Conservation (phyloP, 2,113 vertebrate species). For the Caranx melampygus region DNA sequence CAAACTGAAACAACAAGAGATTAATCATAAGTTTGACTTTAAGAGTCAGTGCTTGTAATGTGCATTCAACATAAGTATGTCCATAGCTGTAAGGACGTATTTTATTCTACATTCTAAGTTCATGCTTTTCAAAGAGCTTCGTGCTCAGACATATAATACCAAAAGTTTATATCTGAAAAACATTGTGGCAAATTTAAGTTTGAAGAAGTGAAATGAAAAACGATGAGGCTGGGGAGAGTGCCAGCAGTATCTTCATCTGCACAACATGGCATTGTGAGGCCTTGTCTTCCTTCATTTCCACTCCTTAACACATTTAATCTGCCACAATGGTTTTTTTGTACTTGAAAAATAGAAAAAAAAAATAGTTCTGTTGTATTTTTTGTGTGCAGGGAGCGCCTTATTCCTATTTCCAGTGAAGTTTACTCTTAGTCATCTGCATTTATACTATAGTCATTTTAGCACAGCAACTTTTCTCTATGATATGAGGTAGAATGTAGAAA, state of each 20-base stretch:
- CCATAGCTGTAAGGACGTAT: slow-evolving; percentile 47
- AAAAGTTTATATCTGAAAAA: slow-evolving; percentile 56
- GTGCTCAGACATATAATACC: slow-evolving; percentile 55
- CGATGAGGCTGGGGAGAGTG: neutral
- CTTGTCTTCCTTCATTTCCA: slow-evolving; percentile 36
- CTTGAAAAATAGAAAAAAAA: slow-evolving; percentile 13
- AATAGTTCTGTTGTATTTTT: slow-evolving; percentile 42
- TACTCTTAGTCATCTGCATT: slow-evolving; percentile 62
- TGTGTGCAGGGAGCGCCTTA: slow-evolving; percentile 69
- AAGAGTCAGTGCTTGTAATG: slow-evolving; percentile 31
- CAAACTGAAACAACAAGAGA: slow-evolving; percentile 12
- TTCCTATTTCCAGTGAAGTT: slow-evolving; percentile 65
- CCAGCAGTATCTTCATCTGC: neutral
- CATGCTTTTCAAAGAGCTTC: slow-evolving; percentile 59
- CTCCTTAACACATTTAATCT: slow-evolving; percentile 33
- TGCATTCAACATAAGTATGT: slow-evolving; percentile 45
- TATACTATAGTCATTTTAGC: slow-evolving; percentile 68
- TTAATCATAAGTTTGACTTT: slow-evolving; percentile 29
- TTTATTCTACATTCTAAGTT: slow-evolving; percentile 47
- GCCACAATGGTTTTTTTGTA: slow-evolving; percentile 41
- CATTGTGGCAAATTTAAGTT: slow-evolving; percentile 60
- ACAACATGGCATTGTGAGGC: neutral
- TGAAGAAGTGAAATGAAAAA: slow-evolving; percentile 14
- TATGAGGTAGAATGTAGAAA: slow-evolving; percentile 56
- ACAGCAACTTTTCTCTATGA: slow-evolving; percentile 49